phyloP scores from a whole-genome alignment of 2,797 vertebrate genomes.

The Chrysocyon brachyurus region DNA sequence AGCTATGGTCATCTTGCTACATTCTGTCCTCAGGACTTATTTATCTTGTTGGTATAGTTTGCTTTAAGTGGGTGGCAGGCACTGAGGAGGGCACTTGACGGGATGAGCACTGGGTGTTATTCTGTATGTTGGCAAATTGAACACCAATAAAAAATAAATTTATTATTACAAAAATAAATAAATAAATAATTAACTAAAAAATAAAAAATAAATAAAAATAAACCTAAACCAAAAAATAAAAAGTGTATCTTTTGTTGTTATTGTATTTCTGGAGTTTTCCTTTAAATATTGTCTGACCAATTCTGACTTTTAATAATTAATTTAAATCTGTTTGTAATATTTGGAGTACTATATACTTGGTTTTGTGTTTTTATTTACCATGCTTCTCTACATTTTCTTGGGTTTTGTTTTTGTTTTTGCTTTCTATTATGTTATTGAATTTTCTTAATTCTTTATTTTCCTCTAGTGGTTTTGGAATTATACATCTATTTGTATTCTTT shows the following conservation, averaged over 20 bases:
- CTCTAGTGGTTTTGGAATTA: not conserved
- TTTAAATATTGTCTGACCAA: not conserved
- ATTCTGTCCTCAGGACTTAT: not conserved
- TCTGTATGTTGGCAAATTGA: no score
- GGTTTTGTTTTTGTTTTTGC: not conserved
- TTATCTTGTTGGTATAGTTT: not conserved
- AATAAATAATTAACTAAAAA: no score
- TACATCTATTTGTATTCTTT: conserved; percentile 48
- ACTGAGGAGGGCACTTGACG: no score
- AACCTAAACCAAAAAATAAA: no score
- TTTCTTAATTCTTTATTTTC: conserved; percentile 61
- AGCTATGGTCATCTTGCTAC: not conserved
- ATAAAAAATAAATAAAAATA: no score
- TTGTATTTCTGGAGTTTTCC: not conserved
- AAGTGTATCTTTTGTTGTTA: not conserved
- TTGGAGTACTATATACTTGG: not conserved
- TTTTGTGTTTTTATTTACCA: conserved; percentile 31
- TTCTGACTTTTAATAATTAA: conserved; percentile 3
- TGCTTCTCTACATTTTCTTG: not conserved
- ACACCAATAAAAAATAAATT: no score
- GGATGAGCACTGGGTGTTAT: no score
- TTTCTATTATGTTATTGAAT: conserved; percentile 38
- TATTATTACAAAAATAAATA: no score
- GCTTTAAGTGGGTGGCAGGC: not conserved
- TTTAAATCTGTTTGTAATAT: not conserved